Percentiles rank a stretch among this genome's conserved stretches.
These are phyloP conservation scores for Pseudochirops cupreus DNA, from an alignment of 2,797 vertebrate species.

Conservation along the genomic window DNA sequence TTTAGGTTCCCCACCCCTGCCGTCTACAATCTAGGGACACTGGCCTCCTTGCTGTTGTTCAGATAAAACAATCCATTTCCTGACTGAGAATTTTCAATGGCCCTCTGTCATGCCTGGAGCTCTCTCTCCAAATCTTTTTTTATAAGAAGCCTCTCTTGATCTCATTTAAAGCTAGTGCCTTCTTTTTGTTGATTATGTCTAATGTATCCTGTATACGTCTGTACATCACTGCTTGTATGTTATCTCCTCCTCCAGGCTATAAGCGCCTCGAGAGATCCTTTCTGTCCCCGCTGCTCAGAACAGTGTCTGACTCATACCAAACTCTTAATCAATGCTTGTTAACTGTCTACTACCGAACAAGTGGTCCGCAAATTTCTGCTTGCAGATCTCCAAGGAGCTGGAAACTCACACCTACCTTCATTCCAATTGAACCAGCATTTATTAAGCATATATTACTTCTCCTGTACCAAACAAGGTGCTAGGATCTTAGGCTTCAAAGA, in stretches of 20 bases:
- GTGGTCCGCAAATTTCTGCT: background rate
- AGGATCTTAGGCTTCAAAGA: background rate
- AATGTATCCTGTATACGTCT: background rate
- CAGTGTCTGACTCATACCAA: background rate
- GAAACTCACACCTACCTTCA: background rate
- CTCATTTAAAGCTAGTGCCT: background rate
- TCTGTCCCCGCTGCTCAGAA: background rate
- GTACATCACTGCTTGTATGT: background rate
- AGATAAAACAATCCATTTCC: background rate
- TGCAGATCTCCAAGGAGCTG: background rate
- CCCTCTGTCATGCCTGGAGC: background rate
- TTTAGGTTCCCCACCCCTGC: too few relatives aligned
- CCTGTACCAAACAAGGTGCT: background rate
- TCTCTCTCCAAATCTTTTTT: background rate
- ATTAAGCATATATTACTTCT: background rate
- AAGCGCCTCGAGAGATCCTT: background rate
- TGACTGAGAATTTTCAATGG: background rate
- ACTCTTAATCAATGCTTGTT: background rate
- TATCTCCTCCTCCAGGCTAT: background rate
- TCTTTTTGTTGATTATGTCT: background rate
- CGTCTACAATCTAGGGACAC: background rate
- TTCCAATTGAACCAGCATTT: background rate
- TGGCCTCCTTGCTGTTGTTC: background rate
- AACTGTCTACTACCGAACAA: background rate
- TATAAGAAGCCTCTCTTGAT: background rate